Conservation (phyloP, 1,140 invertebrate species). For the Zaprionus lachaisei region DNA sequence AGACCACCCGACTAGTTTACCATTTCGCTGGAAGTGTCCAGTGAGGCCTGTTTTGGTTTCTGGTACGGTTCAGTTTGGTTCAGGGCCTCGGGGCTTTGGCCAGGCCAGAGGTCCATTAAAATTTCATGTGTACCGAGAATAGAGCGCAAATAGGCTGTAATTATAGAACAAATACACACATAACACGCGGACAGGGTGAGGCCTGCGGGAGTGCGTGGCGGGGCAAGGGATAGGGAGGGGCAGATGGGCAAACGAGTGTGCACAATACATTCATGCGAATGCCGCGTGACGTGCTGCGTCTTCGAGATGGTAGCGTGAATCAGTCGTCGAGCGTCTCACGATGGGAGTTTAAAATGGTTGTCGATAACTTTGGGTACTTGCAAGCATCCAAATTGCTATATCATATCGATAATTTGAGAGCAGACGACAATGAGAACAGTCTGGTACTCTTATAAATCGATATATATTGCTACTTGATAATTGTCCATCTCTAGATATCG, state of each 20-base stretch:
- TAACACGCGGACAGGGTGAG: constrained; percentile 23
- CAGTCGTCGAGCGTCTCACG: not conserved
- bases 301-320: constrained; percentile 15
- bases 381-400: not conserved
- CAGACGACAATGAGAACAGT: too few relatives aligned
- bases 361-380: not conserved
- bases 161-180: constrained; percentile 68
- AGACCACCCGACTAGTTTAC: constrained; percentile 35
- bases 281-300: constrained; percentile 9
- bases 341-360: not conserved
- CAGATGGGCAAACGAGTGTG: constrained; percentile 32
- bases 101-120: constrained; percentile 55
- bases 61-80: constrained; percentile 21
- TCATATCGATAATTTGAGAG: too few relatives aligned
- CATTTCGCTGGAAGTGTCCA: constrained; percentile 43
- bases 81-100: constrained; percentile 15
- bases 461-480: too few relatives aligned
- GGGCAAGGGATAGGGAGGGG: not conserved
- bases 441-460: too few relatives aligned
- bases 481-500: too few relatives aligned
- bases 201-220: not conserved
- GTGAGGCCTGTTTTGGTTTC: not conserved
- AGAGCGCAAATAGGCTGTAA: constrained; percentile 68
- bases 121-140: constrained; percentile 66
- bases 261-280: constrained; percentile 31